Evolutionary conservation across 2,797 vertebrate species (phyloP), one percentile per base, ranked within the genome.

Genomic region (Alca torda): DNA sequence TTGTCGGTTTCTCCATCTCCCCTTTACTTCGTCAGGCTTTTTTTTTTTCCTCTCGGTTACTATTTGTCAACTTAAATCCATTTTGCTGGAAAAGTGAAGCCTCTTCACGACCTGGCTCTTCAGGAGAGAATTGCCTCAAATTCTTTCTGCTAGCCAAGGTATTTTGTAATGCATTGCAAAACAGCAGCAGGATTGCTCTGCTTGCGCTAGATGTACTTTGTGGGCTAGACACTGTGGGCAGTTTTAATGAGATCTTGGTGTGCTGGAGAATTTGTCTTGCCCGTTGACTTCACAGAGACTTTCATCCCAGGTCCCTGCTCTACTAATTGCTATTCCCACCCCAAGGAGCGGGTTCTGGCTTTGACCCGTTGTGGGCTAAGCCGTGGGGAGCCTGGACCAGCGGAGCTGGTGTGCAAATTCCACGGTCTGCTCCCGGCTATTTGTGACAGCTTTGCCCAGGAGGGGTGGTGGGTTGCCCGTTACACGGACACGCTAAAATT

Each of bases 41-140:
- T 70, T 63, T 88, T 26, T 26, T 25, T 63, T 72, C 54, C 14
- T 89, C 76, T 92, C 69, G 60, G 63, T 96, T 95, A 81, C 92
- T 93, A 82, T 97, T 96, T 97, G 92, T 97, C 96, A 96, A 69
- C 87, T 95, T 85, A 94, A 97, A 95, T 95, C 82, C 90, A 63
- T 65, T 94, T 96, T 91, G 73, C 77, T 95, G 95, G 85, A 94
- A 95, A 96, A 95, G 87, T 60, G 90, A 93, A 84, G 76, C 56
- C 79, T 90, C 63, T 89, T 92, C 94, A 90, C 33, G 11, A 90
- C 93, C 95, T 93, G 87, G 89, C 89, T 90, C 87, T 93, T 96
- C 84, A 91, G 91, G 91, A 96, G 87, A 7, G 6, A 94, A 96
- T 96, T 93, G 94, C 82, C 91, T 94, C 95, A 96, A 96, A 93